Conservation (phyloP, 2,888 invertebrate species). For the Pheosia tremula region DNA sequence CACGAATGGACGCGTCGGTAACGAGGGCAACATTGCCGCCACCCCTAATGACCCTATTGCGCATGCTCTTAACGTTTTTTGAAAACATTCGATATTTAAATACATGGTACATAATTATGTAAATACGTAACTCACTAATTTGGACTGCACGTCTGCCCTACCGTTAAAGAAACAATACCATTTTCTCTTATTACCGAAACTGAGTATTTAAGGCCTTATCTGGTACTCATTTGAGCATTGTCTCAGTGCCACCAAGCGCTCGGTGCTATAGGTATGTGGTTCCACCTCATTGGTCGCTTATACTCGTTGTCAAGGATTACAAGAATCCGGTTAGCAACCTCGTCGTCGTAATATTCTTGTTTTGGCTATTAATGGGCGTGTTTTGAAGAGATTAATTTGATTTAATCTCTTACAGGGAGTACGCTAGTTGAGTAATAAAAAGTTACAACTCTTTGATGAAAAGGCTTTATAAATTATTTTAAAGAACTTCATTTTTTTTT, state of each 20-base stretch:
- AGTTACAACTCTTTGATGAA: background rate
- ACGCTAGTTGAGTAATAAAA: background rate
- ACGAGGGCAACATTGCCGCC: constrained; percentile 41
- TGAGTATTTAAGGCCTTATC: background rate
- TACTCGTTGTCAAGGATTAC: constrained; percentile 12
- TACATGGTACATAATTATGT: background rate
- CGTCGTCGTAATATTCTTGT: constrained; percentile 21
- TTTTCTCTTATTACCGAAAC: no score
- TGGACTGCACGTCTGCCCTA: no score
- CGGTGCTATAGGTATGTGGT: constrained; percentile 20
- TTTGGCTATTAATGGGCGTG: constrained; percentile 9
- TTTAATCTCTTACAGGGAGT: constrained; percentile 8
- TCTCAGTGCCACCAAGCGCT: constrained; percentile 15
- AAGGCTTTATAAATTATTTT: background rate
- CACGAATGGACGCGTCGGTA: constrained; percentile 44
- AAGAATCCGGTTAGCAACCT: constrained; percentile 33
- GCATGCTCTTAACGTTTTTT: constrained; percentile 22
- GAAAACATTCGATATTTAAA: background rate
- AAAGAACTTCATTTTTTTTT: no score
- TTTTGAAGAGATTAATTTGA: constrained; percentile 19
- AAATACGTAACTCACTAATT: no score
- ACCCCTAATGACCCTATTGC: constrained; percentile 26
- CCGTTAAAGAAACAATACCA: no score
- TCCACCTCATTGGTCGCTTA: constrained; percentile 31
- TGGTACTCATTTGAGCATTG: constrained; percentile 20